Conservation (phyloP, 1,140 invertebrate species). For the Eumeta japonica region DNA sequence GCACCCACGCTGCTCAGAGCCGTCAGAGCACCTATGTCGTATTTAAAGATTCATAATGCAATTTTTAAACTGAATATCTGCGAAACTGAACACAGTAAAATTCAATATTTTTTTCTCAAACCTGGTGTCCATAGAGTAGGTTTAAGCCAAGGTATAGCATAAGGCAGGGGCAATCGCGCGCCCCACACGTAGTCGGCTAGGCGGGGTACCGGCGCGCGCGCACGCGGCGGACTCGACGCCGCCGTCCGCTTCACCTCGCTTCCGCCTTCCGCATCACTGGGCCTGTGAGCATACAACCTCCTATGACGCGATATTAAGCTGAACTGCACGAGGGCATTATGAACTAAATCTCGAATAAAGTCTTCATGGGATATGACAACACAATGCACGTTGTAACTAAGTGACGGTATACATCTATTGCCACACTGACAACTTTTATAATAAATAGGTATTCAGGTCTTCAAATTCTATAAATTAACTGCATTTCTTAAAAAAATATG, state of each 20-base stretch:
- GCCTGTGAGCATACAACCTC: constrained; percentile 44
- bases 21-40: constrained; percentile 30
- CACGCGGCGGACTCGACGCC: constrained; percentile 32
- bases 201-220: constrained; percentile 38
- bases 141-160: constrained; percentile 46
- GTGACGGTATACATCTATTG: too few relatives aligned
- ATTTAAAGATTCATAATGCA: neutral
- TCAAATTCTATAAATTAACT: too few relatives aligned
- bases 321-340: constrained; percentile 26
- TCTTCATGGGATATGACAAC: too few relatives aligned
- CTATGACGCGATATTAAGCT: constrained; percentile 50
- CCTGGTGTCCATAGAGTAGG: constrained; percentile 45
- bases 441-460: too few relatives aligned
- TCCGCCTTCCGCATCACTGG: constrained; percentile 23
- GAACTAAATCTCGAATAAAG: too few relatives aligned
- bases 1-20: constrained; percentile 36
- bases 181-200: constrained; percentile 50
- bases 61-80: neutral
- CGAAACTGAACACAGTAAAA: constrained; percentile 1
- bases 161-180: constrained; percentile 36
- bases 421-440: too few relatives aligned
- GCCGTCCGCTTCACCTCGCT: constrained; percentile 29
- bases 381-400: too few relatives aligned
- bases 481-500: too few relatives aligned
- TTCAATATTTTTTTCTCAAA: constrained; percentile 9